Evolutionary conservation across 1,140 invertebrate genomes (phyloP), one percentile per base, ranked within the genome.

Genomic region (Drosophila pachea): DNA sequence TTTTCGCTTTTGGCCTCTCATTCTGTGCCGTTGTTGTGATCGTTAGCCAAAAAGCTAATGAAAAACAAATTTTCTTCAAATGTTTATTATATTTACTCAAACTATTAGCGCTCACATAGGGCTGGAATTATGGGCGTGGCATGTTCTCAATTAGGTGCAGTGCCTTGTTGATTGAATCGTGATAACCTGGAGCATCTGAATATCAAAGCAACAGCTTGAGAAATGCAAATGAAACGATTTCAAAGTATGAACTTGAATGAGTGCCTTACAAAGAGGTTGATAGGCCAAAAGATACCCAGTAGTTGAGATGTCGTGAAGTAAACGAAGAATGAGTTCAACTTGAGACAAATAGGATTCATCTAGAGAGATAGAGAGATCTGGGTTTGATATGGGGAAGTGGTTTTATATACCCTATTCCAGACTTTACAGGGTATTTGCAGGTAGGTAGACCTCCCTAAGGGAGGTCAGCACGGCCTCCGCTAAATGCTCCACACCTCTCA

Each of bases 31-130:
- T 58, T 56, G 38, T 32, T 61, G 1, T 22, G 22, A 22, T 22
- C 49, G 47, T 72, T 60, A 52, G 45, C 38, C 35, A 8, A 47
- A 11, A 11, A 56, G 70, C 68, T 76, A 62, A 49, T 77, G 22
- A 22, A 22, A 22, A 81, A 66, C 60, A 73, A 43, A 54, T 55
- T 59, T 79, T 72, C n/a, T 48, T 36, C 43, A 56, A 62, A 55
- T 73, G 60, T 60, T 55, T 64, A 54, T 60, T 7, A 32, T 73
- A 75, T 83, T 78, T 83, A 75, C 56, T 64, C 52, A 68, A 82
- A 68, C 71, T 78, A 59, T 82, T 74, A 66, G 42, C 77, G 59
- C 48, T 32, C 12, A 29, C 7, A 9, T 7, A n/a, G 22, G 12
- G n/a, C 32, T 22, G 22, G 22, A 22, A 22, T 22, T 22, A 6